phyloP scores from a whole-genome alignment of 2,797 vertebrate species.

The Gambusia yucatana region DNA sequence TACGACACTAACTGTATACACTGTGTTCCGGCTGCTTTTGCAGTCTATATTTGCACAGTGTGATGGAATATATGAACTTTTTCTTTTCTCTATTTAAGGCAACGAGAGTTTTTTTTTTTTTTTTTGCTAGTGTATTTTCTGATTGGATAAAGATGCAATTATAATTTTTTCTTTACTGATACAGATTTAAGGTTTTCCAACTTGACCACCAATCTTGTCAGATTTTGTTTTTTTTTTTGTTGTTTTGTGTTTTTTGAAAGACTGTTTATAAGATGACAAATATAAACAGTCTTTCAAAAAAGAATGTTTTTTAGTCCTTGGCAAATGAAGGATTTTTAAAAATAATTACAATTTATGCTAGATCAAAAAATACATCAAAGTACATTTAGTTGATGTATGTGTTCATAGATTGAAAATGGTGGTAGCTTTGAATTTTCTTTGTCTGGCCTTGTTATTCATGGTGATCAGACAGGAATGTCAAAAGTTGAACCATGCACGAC shows the following conservation, averaged over 20 bases:
- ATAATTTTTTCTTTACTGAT: neutral
- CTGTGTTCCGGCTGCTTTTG: slow-evolving; percentile 59
- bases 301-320: neutral
- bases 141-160: neutral
- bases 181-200: neutral
- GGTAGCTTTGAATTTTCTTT: neutral
- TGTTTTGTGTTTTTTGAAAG: neutral
- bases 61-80: neutral
- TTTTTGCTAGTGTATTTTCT: slow-evolving; percentile 1
- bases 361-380: neutral
- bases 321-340: neutral
- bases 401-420: neutral
- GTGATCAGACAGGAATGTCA: neutral
- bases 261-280: neutral
- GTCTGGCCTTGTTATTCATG: slow-evolving; percentile 1
- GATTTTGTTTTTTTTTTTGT: neutral
- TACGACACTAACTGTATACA: slow-evolving; percentile 56
- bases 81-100: slow-evolving; percentile 19
- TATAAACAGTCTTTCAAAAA: too few relatives aligned
- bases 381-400: neutral
- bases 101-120: slow-evolving; percentile 1
- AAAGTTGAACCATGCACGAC: neutral
- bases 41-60: slow-evolving; percentile 37
- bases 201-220: neutral
- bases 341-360: neutral